These are phyloP conservation scores for Thamnophis sirtalis DNA, from an alignment of 2,113 vertebrate species.

Conservation along the genomic window DNA sequence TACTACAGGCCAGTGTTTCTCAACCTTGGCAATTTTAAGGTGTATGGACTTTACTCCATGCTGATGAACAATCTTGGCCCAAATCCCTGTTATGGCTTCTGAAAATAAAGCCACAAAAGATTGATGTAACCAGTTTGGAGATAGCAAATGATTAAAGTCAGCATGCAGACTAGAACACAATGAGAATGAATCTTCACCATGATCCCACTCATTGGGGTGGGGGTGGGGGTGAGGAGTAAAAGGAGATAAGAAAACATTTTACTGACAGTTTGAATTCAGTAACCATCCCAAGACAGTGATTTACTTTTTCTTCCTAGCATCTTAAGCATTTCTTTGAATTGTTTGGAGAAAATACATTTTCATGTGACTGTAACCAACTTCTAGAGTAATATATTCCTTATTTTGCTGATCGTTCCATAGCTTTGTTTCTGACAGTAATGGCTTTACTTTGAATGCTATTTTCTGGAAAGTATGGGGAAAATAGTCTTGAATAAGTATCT, in stretches of 20 bases:
- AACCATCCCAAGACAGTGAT: slow-evolving; percentile 20
- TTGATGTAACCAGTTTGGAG: neutral
- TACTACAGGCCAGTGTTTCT: neutral
- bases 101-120: neutral
- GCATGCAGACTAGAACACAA: neutral
- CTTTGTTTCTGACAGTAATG: slow-evolving; percentile 23
- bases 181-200: neutral
- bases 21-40: neutral
- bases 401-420: neutral
- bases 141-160: neutral
- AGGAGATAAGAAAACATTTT: neutral
- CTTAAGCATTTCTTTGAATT: slow-evolving; percentile 24
- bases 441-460: slow-evolving; percentile 17
- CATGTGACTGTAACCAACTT: neutral
- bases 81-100: neutral
- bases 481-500: slow-evolving; percentile 25
- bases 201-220: neutral
- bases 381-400: slow-evolving; percentile 27
- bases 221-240: neutral
- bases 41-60: neutral
- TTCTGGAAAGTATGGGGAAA: slow-evolving; percentile 22
- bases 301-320: neutral
- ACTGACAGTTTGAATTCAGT: slow-evolving; percentile 12
- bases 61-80: neutral
- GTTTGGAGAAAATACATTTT: slow-evolving; percentile 37